Evolutionary conservation across 2,888 invertebrate species (phyloP), one percentile per base, ranked within the genome.

Genomic region (Strigamia maritima): DNA sequence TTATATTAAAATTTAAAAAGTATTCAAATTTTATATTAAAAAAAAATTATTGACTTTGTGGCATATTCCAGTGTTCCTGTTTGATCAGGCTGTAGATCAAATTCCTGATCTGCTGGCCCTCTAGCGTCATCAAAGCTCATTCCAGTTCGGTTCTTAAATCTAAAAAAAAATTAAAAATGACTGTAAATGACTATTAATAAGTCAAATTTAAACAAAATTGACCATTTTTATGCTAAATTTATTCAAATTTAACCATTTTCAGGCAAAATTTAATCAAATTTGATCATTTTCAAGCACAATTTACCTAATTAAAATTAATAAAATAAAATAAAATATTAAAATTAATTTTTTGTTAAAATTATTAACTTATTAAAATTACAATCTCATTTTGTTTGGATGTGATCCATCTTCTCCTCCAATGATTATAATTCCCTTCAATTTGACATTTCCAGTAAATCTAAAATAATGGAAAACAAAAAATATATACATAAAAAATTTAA

Each of bases 61-160:
- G 92, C 89, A 88, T 98, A 98, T 87, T 98, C 97, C 79, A 96
- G 87, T 81, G 90, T 88, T 16, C 95, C 97, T 81, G 90, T 88
- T 70, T 89, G 88, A 86, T 98, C 97, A 81, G 89, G 90, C 81
- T 91, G 90, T 76, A 98, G 87, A 82, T 96, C 94, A 89, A 97
- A 94, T 84, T 93, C 92, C 87, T 98, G 97, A 85, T 97, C 97
- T 7, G 95, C 89, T 83, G 90, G 89, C 77, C 87, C 86, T 12
- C 87, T 84, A 1, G 90, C 90, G 88, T 97, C 94, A 88, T 97
- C 97, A 88, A 99, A 98, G 26, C 94, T 93, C 97, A 98, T 95
- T 83, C 92, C 90, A 1, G 94, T 94, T 80, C 94, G 90, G 87
- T 98, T 98, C 88, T 97, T 98, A 86, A 90, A 98, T 82, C 97